Conservation (phyloP, 2,113 vertebrate genomes). For the Python bivittatus region DNA sequence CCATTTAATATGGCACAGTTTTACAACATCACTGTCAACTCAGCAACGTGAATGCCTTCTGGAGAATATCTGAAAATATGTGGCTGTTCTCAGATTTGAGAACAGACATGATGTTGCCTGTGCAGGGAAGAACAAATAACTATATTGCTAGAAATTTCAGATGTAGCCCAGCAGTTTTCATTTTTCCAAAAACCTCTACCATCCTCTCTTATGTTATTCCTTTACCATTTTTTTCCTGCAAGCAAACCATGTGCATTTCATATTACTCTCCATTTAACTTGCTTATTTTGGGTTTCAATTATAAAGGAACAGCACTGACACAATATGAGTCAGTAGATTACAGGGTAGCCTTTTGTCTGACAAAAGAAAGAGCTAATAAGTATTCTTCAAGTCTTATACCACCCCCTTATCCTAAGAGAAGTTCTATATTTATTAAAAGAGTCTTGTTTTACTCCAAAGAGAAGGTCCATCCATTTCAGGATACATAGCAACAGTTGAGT, state of each 20-base stretch:
- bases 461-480: constrained; percentile 5
- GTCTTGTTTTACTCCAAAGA: neutral
- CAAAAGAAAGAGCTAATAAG: neutral
- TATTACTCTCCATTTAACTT: constrained; percentile 42
- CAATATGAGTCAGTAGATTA: constrained; percentile 55
- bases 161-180: neutral
- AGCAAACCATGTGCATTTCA: constrained; percentile 36
- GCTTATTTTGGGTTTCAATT: constrained; percentile 62
- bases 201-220: constrained; percentile 20
- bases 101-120: neutral
- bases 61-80: neutral
- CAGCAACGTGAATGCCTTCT: neutral
- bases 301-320: constrained; percentile 54
- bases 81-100: neutral
- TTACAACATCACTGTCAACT: neutral
- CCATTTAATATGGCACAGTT: neutral
- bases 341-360: neutral
- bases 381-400: neutral
- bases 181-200: neutral
- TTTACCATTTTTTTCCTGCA: constrained; percentile 34
- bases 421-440: rapidly evolving
- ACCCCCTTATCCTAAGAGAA: neutral
- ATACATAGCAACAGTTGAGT: neutral
- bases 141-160: neutral
- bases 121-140: neutral